These are phyloP conservation scores for Agelas oroides DNA, from an alignment of 37 sponge, comb jelly and placozoan genomes.

Conservation along the genomic window DNA sequence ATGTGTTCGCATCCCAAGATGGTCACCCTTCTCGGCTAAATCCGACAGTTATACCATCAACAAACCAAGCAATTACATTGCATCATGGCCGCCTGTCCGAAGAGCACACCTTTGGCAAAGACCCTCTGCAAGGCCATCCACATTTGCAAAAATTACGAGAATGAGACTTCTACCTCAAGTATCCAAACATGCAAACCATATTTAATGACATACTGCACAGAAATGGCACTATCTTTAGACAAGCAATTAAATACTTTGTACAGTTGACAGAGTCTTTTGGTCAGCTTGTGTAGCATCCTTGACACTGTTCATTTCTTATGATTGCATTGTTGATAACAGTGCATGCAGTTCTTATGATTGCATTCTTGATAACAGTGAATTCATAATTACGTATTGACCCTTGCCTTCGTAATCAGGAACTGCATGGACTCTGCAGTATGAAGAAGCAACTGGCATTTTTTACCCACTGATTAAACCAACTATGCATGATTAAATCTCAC, in stretches of 20 bases:
- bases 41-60: neutral
- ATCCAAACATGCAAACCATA: conserved; percentile 9
- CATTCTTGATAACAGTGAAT: too few relatives aligned
- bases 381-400: too few relatives aligned
- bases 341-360: too few relatives aligned
- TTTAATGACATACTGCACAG: neutral
- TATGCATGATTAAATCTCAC: too few relatives aligned
- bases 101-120: conserved; percentile 7
- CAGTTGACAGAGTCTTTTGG: too few relatives aligned
- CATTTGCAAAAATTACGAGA: neutral
- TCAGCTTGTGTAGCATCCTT: too few relatives aligned
- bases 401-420: too few relatives aligned
- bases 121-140: conserved; percentile 13
- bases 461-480: too few relatives aligned
- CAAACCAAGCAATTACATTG: neutral
- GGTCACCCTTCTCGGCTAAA: neutral
- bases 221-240: conserved; percentile 5
- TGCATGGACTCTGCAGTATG: too few relatives aligned
- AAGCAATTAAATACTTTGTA: conserved; percentile 7
- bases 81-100: neutral
- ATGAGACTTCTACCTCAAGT: conserved; percentile 16
- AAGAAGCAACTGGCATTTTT: too few relatives aligned
- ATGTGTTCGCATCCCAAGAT: neutral
- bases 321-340: too few relatives aligned
- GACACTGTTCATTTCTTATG: too few relatives aligned